These are phyloP conservation scores for Bombus soroeensis DNA, from an alignment of 1,140 invertebrate species.

Conservation along the genomic window DNA sequence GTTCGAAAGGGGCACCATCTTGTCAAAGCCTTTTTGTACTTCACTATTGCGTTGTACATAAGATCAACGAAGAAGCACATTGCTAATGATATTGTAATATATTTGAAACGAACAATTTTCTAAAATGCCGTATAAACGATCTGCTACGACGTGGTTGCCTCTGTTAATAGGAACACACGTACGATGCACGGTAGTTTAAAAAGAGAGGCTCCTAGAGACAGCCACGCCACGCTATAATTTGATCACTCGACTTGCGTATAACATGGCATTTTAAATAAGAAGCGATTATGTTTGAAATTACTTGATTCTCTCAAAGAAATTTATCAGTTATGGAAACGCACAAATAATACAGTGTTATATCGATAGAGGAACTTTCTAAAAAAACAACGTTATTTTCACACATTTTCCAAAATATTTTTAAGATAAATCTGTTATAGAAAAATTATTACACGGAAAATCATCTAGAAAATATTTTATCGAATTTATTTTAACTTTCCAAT, in stretches of 20 bases:
- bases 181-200: constrained; percentile 30
- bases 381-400: background rate
- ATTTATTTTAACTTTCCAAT: background rate
- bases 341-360: background rate
- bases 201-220: constrained; percentile 41
- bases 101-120: background rate
- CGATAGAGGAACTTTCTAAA: background rate
- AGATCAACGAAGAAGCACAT: background rate
- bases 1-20: constrained; percentile 41
- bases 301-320: background rate
- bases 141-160: background rate
- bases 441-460: background rate
- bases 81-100: background rate
- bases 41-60: constrained; percentile 27
- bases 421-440: background rate
- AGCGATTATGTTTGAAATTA: background rate
- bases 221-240: constrained; percentile 49
- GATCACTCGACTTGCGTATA: constrained; percentile 36
- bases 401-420: background rate
- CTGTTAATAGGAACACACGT: constrained; percentile 6
- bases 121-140: background rate
- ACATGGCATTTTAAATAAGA: constrained; percentile 23
- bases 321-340: background rate
- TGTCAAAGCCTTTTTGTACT: constrained; percentile 47
- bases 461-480: background rate